These are phyloP conservation scores for Drosophila littoralis DNA, from an alignment of 1,140 invertebrate species.

Conservation along the genomic window DNA sequence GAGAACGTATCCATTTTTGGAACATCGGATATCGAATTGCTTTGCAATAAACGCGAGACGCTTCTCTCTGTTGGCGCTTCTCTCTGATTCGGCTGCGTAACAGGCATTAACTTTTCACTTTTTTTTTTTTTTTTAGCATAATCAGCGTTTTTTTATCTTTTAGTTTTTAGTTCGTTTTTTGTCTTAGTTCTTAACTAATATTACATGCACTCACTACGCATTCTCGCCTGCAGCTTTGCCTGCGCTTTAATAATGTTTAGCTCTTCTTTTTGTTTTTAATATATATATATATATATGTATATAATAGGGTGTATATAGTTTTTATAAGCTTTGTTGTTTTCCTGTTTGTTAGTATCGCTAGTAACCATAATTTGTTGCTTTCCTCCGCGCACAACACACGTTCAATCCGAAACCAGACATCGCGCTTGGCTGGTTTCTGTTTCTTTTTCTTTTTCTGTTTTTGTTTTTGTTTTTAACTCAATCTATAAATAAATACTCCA, in stretches of 20 bases:
- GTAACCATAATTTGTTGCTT: constrained; percentile 83
- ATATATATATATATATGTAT: constrained; percentile 38
- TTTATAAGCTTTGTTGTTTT: constrained; percentile 69
- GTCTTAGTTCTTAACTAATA: constrained; percentile 80
- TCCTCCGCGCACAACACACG: constrained; percentile 27
- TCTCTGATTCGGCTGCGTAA: too few relatives aligned
- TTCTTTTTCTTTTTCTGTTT: background rate
- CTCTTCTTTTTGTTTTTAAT: background rate
- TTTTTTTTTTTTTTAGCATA: background rate
- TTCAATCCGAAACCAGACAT: constrained; percentile 14
- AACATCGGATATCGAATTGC: constrained; percentile 73
- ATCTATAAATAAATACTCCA: constrained; percentile 81
- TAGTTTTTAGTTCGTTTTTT: constrained; percentile 41
- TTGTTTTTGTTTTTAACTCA: constrained; percentile 43
- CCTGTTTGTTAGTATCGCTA: constrained; percentile 62
- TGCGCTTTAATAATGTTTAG: constrained; percentile 49
- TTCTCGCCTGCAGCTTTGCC: constrained; percentile 36
- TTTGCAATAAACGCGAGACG: constrained; percentile 48
- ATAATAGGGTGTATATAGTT: constrained; percentile 65
- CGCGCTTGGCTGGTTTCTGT: constrained; percentile 49
- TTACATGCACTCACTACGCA: constrained; percentile 57
- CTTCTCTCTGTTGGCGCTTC: background rate
- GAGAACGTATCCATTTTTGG: constrained; percentile 25
- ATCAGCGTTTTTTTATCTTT: constrained; percentile 27
- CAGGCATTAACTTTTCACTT: background rate